phyloP scores from a whole-genome alignment of 2,797 vertebrate genomes.

The Mus caroli region DNA sequence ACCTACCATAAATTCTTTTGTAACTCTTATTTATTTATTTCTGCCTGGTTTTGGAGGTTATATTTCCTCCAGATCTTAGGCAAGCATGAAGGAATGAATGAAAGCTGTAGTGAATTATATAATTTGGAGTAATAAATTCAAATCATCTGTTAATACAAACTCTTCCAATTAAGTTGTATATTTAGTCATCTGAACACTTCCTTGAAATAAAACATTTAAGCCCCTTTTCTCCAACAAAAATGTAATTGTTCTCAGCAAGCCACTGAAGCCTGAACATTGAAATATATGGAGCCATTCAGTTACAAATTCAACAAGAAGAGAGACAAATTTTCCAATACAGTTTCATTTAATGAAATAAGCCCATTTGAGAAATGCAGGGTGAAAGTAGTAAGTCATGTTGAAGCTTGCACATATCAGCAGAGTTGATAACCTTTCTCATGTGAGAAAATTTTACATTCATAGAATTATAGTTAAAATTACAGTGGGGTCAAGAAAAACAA shows the following conservation, averaged over 20 bases:
- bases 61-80: constrained; percentile 43
- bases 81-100: constrained; percentile 24
- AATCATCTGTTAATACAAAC: constrained; percentile 65
- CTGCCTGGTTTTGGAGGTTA: background rate
- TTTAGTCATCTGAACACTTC: constrained; percentile 66
- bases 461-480: constrained; percentile 64
- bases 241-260: constrained; percentile 58
- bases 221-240: constrained; percentile 14
- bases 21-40: background rate
- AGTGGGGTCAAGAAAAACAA: constrained; percentile 38
- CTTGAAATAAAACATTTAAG: constrained; percentile 69
- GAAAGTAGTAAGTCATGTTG: constrained; percentile 67
- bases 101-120: constrained; percentile 1
- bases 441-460: constrained; percentile 31
- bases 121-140: constrained; percentile 68
- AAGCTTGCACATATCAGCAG: constrained; percentile 59
- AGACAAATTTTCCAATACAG: constrained; percentile 57
- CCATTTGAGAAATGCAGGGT: constrained; percentile 49
- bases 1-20: constrained; percentile 11
- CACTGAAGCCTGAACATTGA: constrained; percentile 55
- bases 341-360: constrained; percentile 73
- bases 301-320: constrained; percentile 68
- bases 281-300: constrained; percentile 65
- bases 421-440: constrained; percentile 69
- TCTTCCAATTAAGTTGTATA: constrained; percentile 70